Conservation (phyloP, 2,888 invertebrate genomes). For the Pterostichus niger region DNA sequence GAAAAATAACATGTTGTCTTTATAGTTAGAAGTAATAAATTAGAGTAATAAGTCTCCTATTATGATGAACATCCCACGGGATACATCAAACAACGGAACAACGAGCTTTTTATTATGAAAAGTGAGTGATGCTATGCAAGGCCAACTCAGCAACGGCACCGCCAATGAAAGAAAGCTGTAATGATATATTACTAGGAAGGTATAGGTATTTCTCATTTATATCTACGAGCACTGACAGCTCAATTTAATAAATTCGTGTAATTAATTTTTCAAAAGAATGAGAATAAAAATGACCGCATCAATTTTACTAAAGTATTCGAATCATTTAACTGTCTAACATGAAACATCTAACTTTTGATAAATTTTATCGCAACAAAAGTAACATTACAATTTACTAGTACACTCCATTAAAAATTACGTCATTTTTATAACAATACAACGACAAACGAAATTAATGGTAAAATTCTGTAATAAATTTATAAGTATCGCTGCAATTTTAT, state of each 20-base stretch:
- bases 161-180: constrained; percentile 17
- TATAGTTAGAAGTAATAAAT: constrained; percentile 52
- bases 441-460: too few species aligned
- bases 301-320: not conserved
- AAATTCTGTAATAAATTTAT: too few species aligned
- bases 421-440: too few species aligned
- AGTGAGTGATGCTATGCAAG: constrained; percentile 17
- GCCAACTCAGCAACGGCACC: not conserved
- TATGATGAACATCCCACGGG: constrained; percentile 28
- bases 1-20: constrained; percentile 18
- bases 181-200: constrained; percentile 23
- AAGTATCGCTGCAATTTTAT: too few species aligned
- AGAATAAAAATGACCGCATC: constrained; percentile 27
- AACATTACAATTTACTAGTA: too few species aligned
- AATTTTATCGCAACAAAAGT: too few species aligned
- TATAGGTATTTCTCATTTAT: constrained; percentile 15
- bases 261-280: constrained; percentile 26
- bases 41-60: constrained; percentile 45
- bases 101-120: constrained; percentile 26
- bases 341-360: not conserved
- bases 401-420: too few species aligned
- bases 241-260: constrained; percentile 31
- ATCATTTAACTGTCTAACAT: not conserved
- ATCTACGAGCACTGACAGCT: constrained; percentile 17
- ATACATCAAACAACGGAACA: constrained; percentile 37